phyloP scores from a whole-genome alignment of 2,888 invertebrate genomes.

The Cataglyphis rosenhaueri region DNA sequence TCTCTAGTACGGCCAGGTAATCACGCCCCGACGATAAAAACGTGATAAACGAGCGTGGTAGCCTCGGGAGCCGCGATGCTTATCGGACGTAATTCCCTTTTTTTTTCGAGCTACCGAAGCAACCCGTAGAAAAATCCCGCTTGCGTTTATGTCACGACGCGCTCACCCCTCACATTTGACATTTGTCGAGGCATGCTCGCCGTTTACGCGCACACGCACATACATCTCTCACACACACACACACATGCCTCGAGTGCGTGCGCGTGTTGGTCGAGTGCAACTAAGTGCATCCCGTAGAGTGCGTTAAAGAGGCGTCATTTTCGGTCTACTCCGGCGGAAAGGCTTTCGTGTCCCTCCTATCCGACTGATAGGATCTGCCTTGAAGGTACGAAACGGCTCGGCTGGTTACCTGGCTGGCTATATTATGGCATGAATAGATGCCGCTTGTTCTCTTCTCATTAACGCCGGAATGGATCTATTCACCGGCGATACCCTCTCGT shows the following conservation, averaged over 20 bases:
- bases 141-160: slow-evolving; percentile 58
- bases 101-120: slow-evolving; percentile 61
- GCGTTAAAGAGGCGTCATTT: slow-evolving; percentile 68
- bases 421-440: slow-evolving; percentile 61
- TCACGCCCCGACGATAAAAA: slow-evolving; percentile 76
- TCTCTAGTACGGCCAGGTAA: slow-evolving; percentile 71
- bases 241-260: background rate
- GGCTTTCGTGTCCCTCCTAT: slow-evolving; percentile 42
- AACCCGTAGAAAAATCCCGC: slow-evolving; percentile 66
- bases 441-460: slow-evolving; percentile 73
- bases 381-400: slow-evolving; percentile 52
- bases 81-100: slow-evolving; percentile 69
- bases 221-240: background rate
- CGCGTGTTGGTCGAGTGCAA: slow-evolving; percentile 52
- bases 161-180: slow-evolving; percentile 54
- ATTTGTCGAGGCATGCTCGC: slow-evolving; percentile 31
- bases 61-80: slow-evolving; percentile 68
- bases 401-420: slow-evolving; percentile 58
- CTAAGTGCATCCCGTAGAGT: slow-evolving; percentile 63
- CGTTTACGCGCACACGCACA: slow-evolving; percentile 8
- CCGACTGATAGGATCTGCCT: slow-evolving; percentile 63
- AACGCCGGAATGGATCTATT: slow-evolving; percentile 71
- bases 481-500: slow-evolving; percentile 55
- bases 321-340: slow-evolving; percentile 59
- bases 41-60: slow-evolving; percentile 75